Conservation (phyloP, 2,797 vertebrate species). For the Pangasius djambal region DNA sequence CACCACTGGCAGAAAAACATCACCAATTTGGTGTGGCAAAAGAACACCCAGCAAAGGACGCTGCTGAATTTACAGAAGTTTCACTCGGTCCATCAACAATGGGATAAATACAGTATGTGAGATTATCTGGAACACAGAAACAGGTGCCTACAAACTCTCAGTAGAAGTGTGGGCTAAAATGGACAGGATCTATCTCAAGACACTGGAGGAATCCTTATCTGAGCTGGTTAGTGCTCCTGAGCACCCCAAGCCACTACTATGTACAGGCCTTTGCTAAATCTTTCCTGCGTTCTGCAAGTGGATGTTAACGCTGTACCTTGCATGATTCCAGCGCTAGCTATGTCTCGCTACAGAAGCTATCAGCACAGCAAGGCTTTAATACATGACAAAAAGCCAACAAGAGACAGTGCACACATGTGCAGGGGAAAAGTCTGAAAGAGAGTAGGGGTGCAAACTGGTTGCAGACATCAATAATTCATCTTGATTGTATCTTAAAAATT, state of each 20-base stretch:
- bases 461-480: slow-evolving; percentile 34
- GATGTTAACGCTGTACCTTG: not conserved
- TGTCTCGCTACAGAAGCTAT: not conserved
- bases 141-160: not conserved
- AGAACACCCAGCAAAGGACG: too few relatives aligned
- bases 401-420: not conserved
- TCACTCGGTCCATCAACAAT: not conserved
- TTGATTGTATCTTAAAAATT: slow-evolving; percentile 28
- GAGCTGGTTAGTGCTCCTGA: not conserved
- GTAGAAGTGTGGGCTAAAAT: not conserved
- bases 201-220: not conserved
- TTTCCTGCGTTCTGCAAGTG: not conserved
- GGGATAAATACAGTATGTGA: not conserved
- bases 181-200: not conserved
- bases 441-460: not conserved
- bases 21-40: not conserved
- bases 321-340: not conserved
- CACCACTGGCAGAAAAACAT: not conserved
- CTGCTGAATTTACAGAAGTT: not conserved
- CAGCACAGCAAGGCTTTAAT: slow-evolving; percentile 1
- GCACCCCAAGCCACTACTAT: too few relatives aligned
- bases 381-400: not conserved
- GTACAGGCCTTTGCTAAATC: not conserved
- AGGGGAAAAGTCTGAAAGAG: not conserved
- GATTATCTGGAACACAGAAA: not conserved